Base-by-base conservation (phyloP, 2,113 vertebrate genomes). In the Miniopterus natalensis region DNA sequence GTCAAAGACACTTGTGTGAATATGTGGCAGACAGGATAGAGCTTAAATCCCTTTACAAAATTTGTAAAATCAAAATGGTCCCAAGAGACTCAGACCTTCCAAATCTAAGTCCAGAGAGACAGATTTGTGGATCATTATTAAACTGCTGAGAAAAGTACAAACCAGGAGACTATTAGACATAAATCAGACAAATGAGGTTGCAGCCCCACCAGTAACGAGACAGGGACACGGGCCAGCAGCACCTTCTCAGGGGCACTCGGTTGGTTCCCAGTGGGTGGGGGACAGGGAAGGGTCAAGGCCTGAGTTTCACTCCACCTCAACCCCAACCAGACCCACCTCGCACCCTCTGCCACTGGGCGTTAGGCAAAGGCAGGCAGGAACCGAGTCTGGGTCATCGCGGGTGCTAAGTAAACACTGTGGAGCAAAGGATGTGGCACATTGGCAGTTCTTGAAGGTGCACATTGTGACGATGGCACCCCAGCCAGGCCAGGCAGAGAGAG, bases 121-220 rank as follows among this genome's bases (percentile, higher is more conserved):
- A 91, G 95, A 55, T 96, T 97, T 92, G 95, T 95, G 95, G 94
- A 74, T 96, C 96, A 84, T 97, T 78, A 91, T 91, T 94, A 96
- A 97, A 96, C 55, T 95, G 92, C 96, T 88, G 84, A 96, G 95
- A 91, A 96, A 95, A 96, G 80, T 81, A 95, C 80, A 95, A 97
- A 92, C 73, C 90, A 66, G 92, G 55, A 95, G 92, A 92, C 88
- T 79, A 88, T 85, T 49, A 95, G 88, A 92, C 90, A 96, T 96
- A 90, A 95, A 96, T 96, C 97, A 96, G 73, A 88, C 73, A 95
- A 95, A 96, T 71, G 81, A 93, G 92, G 78, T 90, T 74, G 77
- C 0, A 0, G 94, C 55, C 96, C 74, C 59, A 27, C 92, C 17
- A 70, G 73, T 63, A 95, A 95, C 3, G n/a, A 83, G 59, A 29